Evolutionary conservation across 2,888 invertebrate genomes (phyloP).

Genomic region (Macrophya alboannulata): DNA sequence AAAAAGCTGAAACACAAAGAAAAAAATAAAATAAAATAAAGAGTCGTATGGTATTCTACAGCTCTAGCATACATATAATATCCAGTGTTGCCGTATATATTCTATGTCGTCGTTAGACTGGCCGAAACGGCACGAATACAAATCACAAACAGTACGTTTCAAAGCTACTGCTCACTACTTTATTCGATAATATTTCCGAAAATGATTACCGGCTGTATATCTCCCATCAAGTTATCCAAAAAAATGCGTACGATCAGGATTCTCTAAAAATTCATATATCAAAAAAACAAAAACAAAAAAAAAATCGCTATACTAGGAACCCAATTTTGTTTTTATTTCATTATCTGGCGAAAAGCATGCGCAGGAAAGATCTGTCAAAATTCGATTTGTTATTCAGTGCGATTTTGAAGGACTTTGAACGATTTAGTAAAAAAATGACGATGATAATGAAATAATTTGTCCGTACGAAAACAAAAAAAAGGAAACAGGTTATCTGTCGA

Average conservation of each 20-base stretch:
- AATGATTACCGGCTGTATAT: background rate
- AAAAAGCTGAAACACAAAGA: background rate
- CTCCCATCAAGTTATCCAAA: background rate
- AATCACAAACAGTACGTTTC: constrained; percentile 18
- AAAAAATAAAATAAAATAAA: background rate
- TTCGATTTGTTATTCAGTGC: background rate
- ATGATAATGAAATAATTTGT: background rate
- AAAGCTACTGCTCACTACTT: background rate
- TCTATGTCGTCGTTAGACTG: constrained; percentile 1
- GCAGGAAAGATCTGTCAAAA: background rate
- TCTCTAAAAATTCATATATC: background rate
- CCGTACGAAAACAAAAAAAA: constrained; percentile 46
- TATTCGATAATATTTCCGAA: background rate
- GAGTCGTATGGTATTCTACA: background rate
- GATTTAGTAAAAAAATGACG: background rate
- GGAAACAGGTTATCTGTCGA: constrained; percentile 59
- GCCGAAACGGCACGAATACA: constrained; percentile 16
- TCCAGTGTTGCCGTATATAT: constrained; percentile 34
- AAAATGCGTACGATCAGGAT: background rate
- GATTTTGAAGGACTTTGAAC: background rate
- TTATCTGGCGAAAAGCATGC: background rate
- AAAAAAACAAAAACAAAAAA: background rate
- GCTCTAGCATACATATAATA: constrained; percentile 7
- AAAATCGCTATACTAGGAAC: background rate
- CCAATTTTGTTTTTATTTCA: background rate